phyloP scores from a whole-genome alignment of 2,113 vertebrate species.

The Entomyzon cyanotis region DNA sequence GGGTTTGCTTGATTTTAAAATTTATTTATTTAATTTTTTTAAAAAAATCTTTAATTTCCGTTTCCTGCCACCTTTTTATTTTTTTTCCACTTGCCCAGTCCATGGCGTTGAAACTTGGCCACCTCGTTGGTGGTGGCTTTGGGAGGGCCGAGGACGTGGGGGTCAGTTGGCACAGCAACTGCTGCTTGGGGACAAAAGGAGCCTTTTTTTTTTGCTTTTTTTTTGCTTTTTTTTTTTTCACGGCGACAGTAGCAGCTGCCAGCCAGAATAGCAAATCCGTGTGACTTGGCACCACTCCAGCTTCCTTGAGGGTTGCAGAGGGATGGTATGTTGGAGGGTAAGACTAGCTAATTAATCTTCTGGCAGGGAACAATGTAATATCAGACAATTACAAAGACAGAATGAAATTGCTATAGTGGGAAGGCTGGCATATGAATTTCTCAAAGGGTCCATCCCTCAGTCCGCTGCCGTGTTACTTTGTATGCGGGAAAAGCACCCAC shows the following conservation, averaged over 20 bases:
- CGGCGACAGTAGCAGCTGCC: conserved; percentile 41
- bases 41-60: not conserved
- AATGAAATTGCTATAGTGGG: conserved; percentile 57
- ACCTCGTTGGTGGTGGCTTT: not conserved
- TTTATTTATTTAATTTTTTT: not conserved
- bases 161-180: conserved; percentile 62
- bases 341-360: conserved; percentile 68
- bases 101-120: not conserved
- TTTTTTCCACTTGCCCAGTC: not conserved
- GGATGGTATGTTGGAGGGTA: conserved; percentile 67
- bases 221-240: not conserved
- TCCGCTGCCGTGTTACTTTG: not conserved
- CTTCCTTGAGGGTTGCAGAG: conserved; percentile 56
- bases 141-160: not conserved
- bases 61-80: not conserved
- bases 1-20: rapidly evolving
- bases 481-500: not conserved
- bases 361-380: conserved; percentile 72
- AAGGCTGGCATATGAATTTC: conserved; percentile 58
- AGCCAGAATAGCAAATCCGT: conserved; percentile 54
- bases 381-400: conserved; percentile 60
- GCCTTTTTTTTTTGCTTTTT: not conserved
- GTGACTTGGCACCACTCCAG: conserved; percentile 71
- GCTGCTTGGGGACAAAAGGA: conserved; percentile 54
- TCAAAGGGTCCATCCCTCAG: conserved; percentile 59